phyloP scores from a whole-genome alignment of 2,113 vertebrate species.

The Pagrus major region DNA sequence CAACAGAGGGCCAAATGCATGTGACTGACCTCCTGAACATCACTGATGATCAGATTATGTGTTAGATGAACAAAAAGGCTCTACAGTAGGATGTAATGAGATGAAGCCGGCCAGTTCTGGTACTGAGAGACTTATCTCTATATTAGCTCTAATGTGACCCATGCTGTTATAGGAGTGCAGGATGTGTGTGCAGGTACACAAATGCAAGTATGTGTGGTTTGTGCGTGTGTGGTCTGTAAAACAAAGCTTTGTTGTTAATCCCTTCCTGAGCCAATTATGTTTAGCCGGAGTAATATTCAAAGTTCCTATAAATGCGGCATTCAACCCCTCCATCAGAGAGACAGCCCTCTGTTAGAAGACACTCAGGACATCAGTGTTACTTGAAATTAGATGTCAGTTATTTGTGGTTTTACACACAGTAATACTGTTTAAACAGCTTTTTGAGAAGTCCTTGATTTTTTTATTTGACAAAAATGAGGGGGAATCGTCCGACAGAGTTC shows the following conservation, averaged over 20 bases:
- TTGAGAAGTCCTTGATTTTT: background rate
- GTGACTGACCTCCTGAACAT: slow-evolving; percentile 37
- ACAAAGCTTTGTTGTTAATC: slow-evolving; percentile 61
- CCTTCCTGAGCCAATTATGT: slow-evolving; percentile 61
- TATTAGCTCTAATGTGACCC: slow-evolving; percentile 30
- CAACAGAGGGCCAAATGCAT: slow-evolving; percentile 17
- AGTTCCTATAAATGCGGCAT: slow-evolving; percentile 71
- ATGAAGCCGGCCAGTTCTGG: slow-evolving; percentile 60
- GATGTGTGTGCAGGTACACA: background rate
- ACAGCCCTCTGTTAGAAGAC: background rate
- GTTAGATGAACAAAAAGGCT: slow-evolving; percentile 30
- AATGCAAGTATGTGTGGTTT: background rate
- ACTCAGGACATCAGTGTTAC: background rate
- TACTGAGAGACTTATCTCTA: slow-evolving; percentile 33
- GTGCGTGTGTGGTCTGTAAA: slow-evolving; percentile 13
- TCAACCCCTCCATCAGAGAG: background rate
- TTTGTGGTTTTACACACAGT: background rate
- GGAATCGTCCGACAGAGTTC: slow-evolving; percentile 61
- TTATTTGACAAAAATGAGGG: slow-evolving; percentile 72
- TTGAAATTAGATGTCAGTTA: background rate
- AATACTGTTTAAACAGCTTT: background rate
- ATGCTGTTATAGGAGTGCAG: slow-evolving; percentile 25
- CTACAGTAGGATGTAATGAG: slow-evolving; percentile 38
- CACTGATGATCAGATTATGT: slow-evolving; percentile 50
- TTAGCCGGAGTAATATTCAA: slow-evolving; percentile 46